phyloP scores from a whole-genome alignment of 2,113 vertebrate species.

The Phasianus colchicus region DNA sequence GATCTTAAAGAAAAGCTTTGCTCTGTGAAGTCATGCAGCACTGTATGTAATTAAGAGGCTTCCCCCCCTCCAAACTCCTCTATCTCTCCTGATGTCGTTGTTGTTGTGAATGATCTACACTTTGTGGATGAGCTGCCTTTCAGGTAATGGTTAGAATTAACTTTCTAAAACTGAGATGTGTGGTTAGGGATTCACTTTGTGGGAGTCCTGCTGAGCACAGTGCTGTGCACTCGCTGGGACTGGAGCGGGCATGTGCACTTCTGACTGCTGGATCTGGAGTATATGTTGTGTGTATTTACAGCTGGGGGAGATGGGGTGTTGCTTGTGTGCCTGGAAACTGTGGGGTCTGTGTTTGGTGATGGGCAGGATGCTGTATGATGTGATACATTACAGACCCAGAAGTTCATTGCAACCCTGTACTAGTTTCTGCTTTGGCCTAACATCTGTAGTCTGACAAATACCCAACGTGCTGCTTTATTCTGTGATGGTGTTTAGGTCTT shows the following conservation, averaged over 20 bases:
- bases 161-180: neutral
- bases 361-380: neutral
- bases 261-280: neutral
- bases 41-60: slow-evolving; percentile 29
- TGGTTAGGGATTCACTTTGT: neutral
- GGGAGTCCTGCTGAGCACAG: neutral
- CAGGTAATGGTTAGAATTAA: neutral
- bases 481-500: neutral
- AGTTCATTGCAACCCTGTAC: neutral
- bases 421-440: neutral
- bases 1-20: slow-evolving; percentile 71
- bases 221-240: neutral
- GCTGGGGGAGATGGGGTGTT: neutral
- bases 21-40: slow-evolving; percentile 67
- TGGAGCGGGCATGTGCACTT: neutral
- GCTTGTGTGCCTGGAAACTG: neutral
- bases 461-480: neutral
- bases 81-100: neutral
- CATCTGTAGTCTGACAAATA: neutral
- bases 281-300: neutral
- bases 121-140: slow-evolving; percentile 26
- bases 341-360: neutral
- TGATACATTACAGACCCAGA: fast-evolving
- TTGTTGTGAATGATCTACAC: neutral
- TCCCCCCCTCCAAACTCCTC: neutral